These are phyloP conservation scores for Brachyalestes nurse DNA, from an alignment of 2,797 vertebrate species.

Conservation along the genomic window DNA sequence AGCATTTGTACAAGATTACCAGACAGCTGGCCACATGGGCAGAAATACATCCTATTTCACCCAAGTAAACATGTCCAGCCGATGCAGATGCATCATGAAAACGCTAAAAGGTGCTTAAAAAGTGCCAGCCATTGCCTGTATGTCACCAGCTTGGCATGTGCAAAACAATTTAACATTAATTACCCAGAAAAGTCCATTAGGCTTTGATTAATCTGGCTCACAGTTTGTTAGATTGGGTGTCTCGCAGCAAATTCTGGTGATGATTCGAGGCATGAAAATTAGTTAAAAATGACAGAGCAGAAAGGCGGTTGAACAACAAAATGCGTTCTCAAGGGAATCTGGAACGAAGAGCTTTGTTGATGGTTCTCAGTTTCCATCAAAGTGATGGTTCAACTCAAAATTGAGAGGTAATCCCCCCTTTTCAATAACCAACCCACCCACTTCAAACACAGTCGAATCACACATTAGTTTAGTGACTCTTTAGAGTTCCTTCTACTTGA, in stretches of 20 bases:
- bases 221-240: background rate
- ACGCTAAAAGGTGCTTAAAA: background rate
- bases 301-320: background rate
- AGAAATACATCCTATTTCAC: background rate
- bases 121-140: background rate
- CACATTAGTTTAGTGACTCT: too few species aligned
- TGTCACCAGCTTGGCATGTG: background rate
- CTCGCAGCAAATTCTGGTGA: background rate
- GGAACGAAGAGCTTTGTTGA: background rate
- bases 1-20: too few species aligned
- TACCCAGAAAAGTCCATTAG: background rate
- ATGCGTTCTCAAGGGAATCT: background rate
- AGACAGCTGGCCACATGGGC: background rate
- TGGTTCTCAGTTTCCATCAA: background rate
- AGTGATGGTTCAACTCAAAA: background rate
- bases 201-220: background rate
- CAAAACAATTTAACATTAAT: constrained; percentile 1
- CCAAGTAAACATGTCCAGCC: background rate
- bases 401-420: background rate
- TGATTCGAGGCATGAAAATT: background rate
- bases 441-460: too few species aligned
- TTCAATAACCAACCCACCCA: too few species aligned
- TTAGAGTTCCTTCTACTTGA: too few species aligned
- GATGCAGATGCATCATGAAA: background rate
- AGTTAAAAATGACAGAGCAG: background rate